Base-by-base conservation (phyloP, 2,888 invertebrate genomes). In the Hydropsyche betteni region DNA sequence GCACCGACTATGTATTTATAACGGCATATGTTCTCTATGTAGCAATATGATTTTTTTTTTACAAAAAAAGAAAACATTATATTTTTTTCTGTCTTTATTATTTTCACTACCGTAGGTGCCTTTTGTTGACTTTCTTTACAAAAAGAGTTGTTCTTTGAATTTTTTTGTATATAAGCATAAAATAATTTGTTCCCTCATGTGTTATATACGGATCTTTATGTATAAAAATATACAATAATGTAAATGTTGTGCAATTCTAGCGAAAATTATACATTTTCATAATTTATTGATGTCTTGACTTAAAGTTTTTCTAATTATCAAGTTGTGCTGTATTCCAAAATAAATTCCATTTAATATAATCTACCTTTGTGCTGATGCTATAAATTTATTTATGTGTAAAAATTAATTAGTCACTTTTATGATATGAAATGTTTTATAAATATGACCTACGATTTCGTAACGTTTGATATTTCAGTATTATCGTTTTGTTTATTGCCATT, bases 241-340 rank as follows among this genome's bases (percentile, higher is more conserved):
- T 53, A 53, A 24, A 58, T 58, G 8, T 58, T 58, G 58, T 58
- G 58, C 58, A 58, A 58, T 58, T 16, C 8, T 58, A 58, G 58
- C 5, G 16, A 58, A 58, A 58, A 24, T 58, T 58, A 58, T 58
- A 16, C 58, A 58, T 24, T 24, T 58, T 58, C 14, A 58, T 58
- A 16, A 24, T 58, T 58, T 58, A 58, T 58, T 53, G 44, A 44
- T 8, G 44, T 8, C 1, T 44, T 44, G 10, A 24, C 24, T 10
- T 44, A 10, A 44, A 44, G 10, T 44, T 44, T 44, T 44, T 10
- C 44, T 44, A 44, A 8, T 44, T 44, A 44, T 44, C 44, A 10
- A 44, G 6, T 58, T 14, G 58, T 24, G 24, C 24, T 58, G 14
- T 58, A 58, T 58, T 8, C 58, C 58, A 58, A 58, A 58, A 58